Evolutionary conservation across 2,888 invertebrate genomes (phyloP).

Genomic region (Bugula neritina): DNA sequence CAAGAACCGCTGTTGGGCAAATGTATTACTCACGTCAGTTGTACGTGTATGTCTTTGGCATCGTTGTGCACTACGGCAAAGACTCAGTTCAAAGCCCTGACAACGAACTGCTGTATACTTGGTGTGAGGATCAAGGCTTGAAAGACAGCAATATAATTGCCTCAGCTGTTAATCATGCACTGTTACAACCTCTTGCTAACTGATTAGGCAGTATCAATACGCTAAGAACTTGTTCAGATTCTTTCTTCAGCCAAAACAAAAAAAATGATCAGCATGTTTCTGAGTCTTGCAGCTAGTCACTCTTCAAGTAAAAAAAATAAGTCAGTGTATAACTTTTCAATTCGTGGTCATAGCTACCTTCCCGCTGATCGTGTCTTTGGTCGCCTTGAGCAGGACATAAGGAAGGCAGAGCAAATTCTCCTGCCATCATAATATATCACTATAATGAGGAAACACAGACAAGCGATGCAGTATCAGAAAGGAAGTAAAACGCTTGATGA

Average conservation of each 20-base stretch:
- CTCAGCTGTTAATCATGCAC: conserved; percentile 11
- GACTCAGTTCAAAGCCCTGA: background rate
- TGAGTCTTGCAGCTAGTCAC: background rate
- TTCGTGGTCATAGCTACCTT: conserved; percentile 17
- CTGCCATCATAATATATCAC: background rate
- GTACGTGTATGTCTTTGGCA: conserved; percentile 5
- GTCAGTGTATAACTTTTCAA: background rate
- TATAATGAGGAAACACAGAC: background rate
- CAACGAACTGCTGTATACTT: background rate
- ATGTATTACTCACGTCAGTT: background rate
- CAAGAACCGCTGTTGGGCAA: conserved; percentile 6
- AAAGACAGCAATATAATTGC: conserved; percentile 18
- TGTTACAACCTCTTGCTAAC: background rate
- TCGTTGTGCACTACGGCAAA: conserved; percentile 1
- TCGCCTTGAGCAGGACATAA: background rate
- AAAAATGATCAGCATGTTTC: conserved; percentile 12
- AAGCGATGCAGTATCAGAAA: background rate
- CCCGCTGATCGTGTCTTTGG: conserved; percentile 16
- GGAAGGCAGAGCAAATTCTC: background rate
- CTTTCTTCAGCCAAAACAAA: conserved; percentile 9
- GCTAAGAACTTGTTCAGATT: background rate
- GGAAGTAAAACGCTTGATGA: background rate
- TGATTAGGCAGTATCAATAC: background rate
- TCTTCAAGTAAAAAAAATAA: background rate
- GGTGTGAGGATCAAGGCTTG: background rate